Evolutionary conservation across 2,113 vertebrate species (phyloP), one percentile per base, ranked within the genome.

Genomic region (Spea bombifrons): DNA sequence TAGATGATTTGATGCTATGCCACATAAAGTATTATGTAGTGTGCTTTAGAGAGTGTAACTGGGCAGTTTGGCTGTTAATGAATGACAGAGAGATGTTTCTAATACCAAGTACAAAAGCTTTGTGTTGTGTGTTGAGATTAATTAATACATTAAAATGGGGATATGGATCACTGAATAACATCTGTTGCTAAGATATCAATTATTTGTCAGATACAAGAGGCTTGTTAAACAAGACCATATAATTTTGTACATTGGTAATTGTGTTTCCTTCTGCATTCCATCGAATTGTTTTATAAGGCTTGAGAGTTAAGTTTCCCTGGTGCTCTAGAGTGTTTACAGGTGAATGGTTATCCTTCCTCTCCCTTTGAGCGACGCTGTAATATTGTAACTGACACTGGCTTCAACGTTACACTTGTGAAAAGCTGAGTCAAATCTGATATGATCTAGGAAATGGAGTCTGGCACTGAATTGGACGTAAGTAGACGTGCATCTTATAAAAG

Each of bases 1-100:
- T 53, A 3, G 7, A 53, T 53, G 6, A 53, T 53, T 53, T 53
- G 52, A 12, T 53, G 12, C 52, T 53, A 53, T 53, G 43, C 6
- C n/a, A 17, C n/a, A 17, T 7, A 17, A 66, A 12, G 43, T 66
- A 66, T 66, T 17, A 12, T 17, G n/a, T 17, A 12, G 64, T 66
- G 43, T 53, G 7, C 12, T 53, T 12, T 12, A 53, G 52, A 7
- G 6, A 12, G 57, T 61, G 15, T 61, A 12, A 12, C 57, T 61
- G 61, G 8, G 12, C 55, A 59, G 55, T 16, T 17, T 70, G 61
- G 75, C 75, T 76, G 81, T 80, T 81, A 81, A 82, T 76, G 83
- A 81, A 46, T 48, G 69, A 16, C 83, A 82, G 83, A 85, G 83
- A 86, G 82, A 83, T 77, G 76, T 75, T 17, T 73, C 79, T 75